These are phyloP conservation scores for Drosophila neotestacea DNA, from an alignment of 2,888 invertebrate genomes.

Conservation along the genomic window DNA sequence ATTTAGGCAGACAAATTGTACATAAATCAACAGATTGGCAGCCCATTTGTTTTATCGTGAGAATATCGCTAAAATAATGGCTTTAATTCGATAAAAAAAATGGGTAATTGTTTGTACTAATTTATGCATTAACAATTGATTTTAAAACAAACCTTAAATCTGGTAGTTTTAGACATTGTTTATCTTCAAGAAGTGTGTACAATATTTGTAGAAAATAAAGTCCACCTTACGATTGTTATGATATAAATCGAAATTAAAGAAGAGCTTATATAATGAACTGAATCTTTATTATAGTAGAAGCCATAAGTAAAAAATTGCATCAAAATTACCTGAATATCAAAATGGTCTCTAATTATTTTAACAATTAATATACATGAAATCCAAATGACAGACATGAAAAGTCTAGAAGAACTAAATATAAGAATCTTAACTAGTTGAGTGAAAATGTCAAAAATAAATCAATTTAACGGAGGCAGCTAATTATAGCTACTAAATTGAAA, in stretches of 20 bases:
- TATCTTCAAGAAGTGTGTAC: not conserved
- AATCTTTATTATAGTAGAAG: no score
- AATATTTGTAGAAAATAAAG: not conserved
- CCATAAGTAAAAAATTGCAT: no score
- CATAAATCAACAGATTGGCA: slow-evolving; percentile 49
- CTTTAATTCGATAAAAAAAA: slow-evolving; percentile 1
- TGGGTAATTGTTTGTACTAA: not conserved
- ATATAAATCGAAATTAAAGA: no score
- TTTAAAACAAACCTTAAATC: no score
- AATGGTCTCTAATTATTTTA: no score
- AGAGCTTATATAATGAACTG: no score
- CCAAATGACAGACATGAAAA: not conserved
- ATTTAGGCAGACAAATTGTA: slow-evolving; percentile 47
- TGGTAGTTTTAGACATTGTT: not conserved
- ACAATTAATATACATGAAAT: no score
- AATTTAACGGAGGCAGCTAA: not conserved
- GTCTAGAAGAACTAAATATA: not conserved
- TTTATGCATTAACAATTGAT: not conserved
- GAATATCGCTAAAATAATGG: slow-evolving; percentile 31
- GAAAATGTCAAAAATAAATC: not conserved
- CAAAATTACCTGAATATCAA: no score
- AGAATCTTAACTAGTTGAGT: no score
- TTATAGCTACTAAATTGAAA: not conserved
- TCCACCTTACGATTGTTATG: no score
- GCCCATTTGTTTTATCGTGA: slow-evolving; percentile 49